Base-by-base conservation (phyloP, 92 coral and sea anemone species). In the Plumapathes pennacea region DNA sequence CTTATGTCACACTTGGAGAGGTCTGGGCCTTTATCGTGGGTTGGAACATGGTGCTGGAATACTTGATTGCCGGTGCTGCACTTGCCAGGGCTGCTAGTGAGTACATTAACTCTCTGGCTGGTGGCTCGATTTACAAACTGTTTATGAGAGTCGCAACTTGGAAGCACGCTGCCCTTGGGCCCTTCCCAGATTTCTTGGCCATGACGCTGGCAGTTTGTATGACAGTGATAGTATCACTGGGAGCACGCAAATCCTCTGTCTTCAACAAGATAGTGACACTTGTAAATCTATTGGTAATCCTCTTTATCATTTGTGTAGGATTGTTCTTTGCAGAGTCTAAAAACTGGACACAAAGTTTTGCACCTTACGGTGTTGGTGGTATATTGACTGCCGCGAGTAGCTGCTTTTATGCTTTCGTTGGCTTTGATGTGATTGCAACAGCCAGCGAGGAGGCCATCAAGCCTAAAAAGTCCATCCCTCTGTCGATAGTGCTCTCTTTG, bases 11-110 rank as follows among this genome's bases (percentile, higher is more conserved):
- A 1, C 59, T 89, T 20, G 97, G 97, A 14, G 94, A 89, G 52
- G 50, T 89, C 29, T 75, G 85, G 69, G 97, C 97, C 2, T 89
- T 89, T 48, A 32, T 89, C 26, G 71, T 81, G 10, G 97, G 97
- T 10, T 85, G 97, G 97, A 85, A 77, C 44, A 53, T 89, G 33
- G 52, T 85, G 49, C 60, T 81, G 37, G 89, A 89, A 42, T 85
- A 89, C 43, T 69, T 85, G 40, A 72, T 89, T 31, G 85, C 62
- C 7, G 52, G 61, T 8, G 85, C 97, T 0, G 67, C 78, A 1
- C 50, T 76, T 25, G 77, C 92, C 7, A 65, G 97, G 12, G 82
- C 92, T 1, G 75, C 77, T 21, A 85, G 92, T 53, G 92, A 67
- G 23, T 82, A 78, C 52, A 71, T 89, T 33, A 53, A 89, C 62